Percentiles rank a stretch among this genome's conserved stretches.
These are phyloP conservation scores for Sinodicranocentrus sp. DNA, from an alignment of 2,888 invertebrate genomes.

Conservation along the genomic window DNA sequence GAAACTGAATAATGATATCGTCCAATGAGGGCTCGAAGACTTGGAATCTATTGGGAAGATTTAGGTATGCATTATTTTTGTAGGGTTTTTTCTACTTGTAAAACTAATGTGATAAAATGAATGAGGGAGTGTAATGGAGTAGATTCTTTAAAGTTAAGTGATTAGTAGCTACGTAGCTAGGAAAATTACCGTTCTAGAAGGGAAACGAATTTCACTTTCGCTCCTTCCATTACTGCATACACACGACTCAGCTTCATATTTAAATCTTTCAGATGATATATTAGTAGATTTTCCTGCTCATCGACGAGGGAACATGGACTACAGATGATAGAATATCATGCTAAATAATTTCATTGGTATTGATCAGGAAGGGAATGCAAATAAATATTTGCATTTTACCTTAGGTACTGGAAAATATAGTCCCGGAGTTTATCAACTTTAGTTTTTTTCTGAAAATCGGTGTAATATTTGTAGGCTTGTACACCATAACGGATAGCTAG, in stretches of 20 bases:
- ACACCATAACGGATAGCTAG: slow-evolving; percentile 49
- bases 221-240: slow-evolving; percentile 67
- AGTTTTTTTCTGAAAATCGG: slow-evolving; percentile 46
- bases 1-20: slow-evolving; percentile 64
- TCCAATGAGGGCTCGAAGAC: slow-evolving; percentile 68
- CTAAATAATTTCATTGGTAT: too few relatives aligned
- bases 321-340: not conserved
- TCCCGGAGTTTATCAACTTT: slow-evolving; percentile 64
- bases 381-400: slow-evolving; percentile 36
- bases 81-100: too few relatives aligned
- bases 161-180: too few relatives aligned
- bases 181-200: slow-evolving; percentile 67
- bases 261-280: slow-evolving; percentile 65
- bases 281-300: slow-evolving; percentile 65
- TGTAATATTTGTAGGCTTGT: slow-evolving; percentile 23
- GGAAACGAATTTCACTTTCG: slow-evolving; percentile 57
- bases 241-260: slow-evolving; percentile 58
- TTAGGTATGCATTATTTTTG: too few relatives aligned
- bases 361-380: too few relatives aligned
- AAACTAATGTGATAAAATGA: too few relatives aligned
- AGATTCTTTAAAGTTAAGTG: too few relatives aligned
- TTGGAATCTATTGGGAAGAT: slow-evolving; percentile 69
- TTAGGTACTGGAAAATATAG: slow-evolving; percentile 63
- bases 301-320: slow-evolving; percentile 70
- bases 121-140: too few relatives aligned